Conservation (phyloP, 2,888 invertebrate genomes). For the Ochlodes sylvanus region DNA sequence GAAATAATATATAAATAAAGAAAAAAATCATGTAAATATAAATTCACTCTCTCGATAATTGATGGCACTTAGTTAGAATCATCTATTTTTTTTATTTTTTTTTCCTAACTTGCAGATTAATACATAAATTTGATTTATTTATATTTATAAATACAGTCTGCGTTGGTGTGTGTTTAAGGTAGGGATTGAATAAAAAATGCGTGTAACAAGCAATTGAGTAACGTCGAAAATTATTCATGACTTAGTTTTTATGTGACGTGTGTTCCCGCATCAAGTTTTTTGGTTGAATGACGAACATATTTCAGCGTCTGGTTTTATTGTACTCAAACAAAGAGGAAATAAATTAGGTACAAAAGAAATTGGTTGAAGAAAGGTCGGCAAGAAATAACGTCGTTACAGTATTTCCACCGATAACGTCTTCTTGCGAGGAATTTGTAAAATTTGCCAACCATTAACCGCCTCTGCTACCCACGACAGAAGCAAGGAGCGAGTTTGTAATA, state of each 20-base stretch:
- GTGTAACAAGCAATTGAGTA: slow-evolving; percentile 25
- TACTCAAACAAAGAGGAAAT: slow-evolving; percentile 38
- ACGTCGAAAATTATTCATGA: slow-evolving; percentile 34
- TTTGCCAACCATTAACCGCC: slow-evolving; percentile 16
- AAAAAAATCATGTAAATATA: too few species aligned
- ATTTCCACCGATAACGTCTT: slow-evolving; percentile 38
- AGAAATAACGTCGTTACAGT: slow-evolving; percentile 35
- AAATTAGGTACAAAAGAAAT: slow-evolving; percentile 37
- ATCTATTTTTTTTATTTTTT: too few species aligned
- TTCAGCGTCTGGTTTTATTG: slow-evolving; percentile 36
- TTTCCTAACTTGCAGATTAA: too few species aligned
- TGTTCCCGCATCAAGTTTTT: slow-evolving; percentile 29
- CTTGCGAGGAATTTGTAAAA: slow-evolving; percentile 33
- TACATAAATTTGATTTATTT: not conserved
- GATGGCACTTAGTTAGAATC: too few species aligned
- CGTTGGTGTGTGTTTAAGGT: not conserved
- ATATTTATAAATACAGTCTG: not conserved
- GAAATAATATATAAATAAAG: too few species aligned
- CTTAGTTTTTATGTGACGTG: slow-evolving; percentile 32
- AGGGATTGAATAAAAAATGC: slow-evolving; percentile 9
- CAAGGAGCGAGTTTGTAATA: not conserved
- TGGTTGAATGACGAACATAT: slow-evolving; percentile 35
- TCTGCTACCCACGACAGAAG: slow-evolving; percentile 10
- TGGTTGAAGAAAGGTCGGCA: slow-evolving; percentile 33
- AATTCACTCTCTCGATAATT: too few species aligned